These are phyloP conservation scores for Ormia ochracea DNA, from an alignment of 2,888 invertebrate genomes.

Conservation along the genomic window DNA sequence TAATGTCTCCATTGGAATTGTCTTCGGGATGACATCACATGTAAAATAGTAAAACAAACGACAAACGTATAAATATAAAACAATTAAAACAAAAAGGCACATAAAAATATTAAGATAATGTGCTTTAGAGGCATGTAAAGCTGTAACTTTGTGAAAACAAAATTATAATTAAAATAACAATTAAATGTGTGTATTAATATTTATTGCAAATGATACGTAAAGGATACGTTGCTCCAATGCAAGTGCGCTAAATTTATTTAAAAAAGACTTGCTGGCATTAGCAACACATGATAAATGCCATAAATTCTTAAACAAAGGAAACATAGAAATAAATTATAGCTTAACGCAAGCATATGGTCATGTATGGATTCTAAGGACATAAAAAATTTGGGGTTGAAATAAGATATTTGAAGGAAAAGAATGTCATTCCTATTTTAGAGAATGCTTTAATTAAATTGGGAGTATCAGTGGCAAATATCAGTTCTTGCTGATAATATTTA, in stretches of 20 bases:
- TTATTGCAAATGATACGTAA: conserved; percentile 46
- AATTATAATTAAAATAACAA: conserved; percentile 39
- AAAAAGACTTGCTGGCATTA: background rate
- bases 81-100: conserved; percentile 61
- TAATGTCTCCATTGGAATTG: conserved; percentile 71
- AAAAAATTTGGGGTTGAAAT: background rate
- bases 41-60: conserved; percentile 13
- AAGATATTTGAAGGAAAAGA: background rate
- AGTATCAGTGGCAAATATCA: too few species aligned
- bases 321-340: conserved; percentile 29
- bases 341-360: background rate
- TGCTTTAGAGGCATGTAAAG: conserved; percentile 17
- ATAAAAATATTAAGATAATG: conserved; percentile 56
- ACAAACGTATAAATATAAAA: conserved; percentile 45
- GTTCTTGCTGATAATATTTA: too few species aligned
- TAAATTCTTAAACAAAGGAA: conserved; percentile 33
- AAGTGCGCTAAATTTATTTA: conserved; percentile 30
- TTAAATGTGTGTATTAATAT: conserved; percentile 21
- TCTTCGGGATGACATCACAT: conserved; percentile 12
- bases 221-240: conserved; percentile 23
- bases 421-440: too few species aligned
- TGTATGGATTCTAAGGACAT: background rate
- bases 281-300: conserved; percentile 46
- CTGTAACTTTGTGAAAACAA: conserved; percentile 26
- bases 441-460: too few species aligned